phyloP scores from a whole-genome alignment of 2,113 vertebrate species.

The Seriola dumerili region DNA sequence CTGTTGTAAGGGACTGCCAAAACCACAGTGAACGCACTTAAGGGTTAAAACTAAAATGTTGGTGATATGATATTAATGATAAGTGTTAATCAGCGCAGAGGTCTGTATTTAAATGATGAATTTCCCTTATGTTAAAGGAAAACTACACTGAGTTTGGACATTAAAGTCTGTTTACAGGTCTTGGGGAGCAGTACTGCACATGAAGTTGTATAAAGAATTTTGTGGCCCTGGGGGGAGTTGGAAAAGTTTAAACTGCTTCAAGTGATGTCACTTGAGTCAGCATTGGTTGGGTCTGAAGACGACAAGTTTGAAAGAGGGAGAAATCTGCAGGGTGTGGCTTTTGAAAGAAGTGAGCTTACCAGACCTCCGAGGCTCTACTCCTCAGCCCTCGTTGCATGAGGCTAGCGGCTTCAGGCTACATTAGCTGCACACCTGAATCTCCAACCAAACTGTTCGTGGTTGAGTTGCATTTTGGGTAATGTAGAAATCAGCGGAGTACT shows the following conservation, averaged over 20 bases:
- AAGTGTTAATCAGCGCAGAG: background rate
- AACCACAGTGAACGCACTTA: background rate
- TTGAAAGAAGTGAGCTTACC: background rate
- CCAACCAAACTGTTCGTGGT: background rate
- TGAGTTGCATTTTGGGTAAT: background rate
- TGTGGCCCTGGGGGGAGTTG: no score
- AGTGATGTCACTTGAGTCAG: no score
- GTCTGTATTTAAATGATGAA: background rate
- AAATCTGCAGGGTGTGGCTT: no score
- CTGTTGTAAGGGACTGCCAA: conserved; percentile 3
- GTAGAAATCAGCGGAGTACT: background rate
- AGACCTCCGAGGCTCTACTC: no score
- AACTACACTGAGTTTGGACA: background rate
- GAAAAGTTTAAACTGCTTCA: no score
- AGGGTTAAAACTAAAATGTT: background rate
- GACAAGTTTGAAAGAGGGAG: no score
- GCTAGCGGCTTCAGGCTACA: no score
- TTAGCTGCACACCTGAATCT: background rate
- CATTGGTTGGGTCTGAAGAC: no score
- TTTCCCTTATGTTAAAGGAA: background rate
- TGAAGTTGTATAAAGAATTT: background rate
- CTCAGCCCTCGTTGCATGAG: no score
- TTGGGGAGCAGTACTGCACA: background rate
- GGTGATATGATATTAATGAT: background rate
- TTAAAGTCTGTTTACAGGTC: background rate